Percentiles rank a stretch among this genome's conserved stretches.
Evolutionary conservation across 2,797 vertebrate species (phyloP).

Genomic region (Enteromius radiatus): DNA sequence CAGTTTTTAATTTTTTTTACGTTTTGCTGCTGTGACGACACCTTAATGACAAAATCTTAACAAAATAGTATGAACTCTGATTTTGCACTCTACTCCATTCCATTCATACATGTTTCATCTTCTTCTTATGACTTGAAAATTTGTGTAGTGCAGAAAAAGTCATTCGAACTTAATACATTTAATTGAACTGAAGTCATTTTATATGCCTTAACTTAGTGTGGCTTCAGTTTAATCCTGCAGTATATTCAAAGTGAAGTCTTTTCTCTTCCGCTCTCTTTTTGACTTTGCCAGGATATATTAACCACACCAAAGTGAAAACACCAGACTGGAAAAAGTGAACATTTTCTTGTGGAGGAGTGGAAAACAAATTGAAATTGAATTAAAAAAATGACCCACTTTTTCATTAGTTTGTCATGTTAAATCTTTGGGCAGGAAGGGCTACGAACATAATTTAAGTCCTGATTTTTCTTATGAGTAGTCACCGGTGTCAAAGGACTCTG

Average conservation of each 20-base stretch:
- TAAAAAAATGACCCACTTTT: conserved; percentile 53
- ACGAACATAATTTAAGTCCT: conserved; percentile 32
- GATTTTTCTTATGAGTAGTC: conserved; percentile 26
- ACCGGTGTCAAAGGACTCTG: not conserved
- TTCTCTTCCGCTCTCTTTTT: conserved; percentile 27
- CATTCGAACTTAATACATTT: not conserved
- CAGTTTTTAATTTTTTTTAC: not conserved
- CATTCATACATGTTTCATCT: not conserved
- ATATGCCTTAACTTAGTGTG: not conserved
- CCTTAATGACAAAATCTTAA: conserved; percentile 14
- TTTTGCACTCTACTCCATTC: not conserved
- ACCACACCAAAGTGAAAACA: conserved; percentile 58
- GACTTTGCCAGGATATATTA: conserved; percentile 57
- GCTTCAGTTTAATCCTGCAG: conserved; percentile 11
- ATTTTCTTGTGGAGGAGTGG: conserved; percentile 50
- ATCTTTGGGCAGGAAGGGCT: conserved; percentile 39
- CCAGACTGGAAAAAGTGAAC: conserved; percentile 64
- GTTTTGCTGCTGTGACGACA: not conserved
- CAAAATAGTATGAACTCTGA: conserved; percentile 44
- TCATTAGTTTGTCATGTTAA: conserved; percentile 55
- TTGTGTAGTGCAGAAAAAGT: not conserved
- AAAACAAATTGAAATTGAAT: conserved; percentile 66
- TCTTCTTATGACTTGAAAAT: not conserved
- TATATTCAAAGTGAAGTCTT: conserved; percentile 49
- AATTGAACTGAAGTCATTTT: not conserved